Percentiles rank a stretch among this genome's conserved stretches.
These are phyloP conservation scores for Scrobipalpa atriplicella DNA, from an alignment of 2,888 invertebrate genomes.

Conservation along the genomic window DNA sequence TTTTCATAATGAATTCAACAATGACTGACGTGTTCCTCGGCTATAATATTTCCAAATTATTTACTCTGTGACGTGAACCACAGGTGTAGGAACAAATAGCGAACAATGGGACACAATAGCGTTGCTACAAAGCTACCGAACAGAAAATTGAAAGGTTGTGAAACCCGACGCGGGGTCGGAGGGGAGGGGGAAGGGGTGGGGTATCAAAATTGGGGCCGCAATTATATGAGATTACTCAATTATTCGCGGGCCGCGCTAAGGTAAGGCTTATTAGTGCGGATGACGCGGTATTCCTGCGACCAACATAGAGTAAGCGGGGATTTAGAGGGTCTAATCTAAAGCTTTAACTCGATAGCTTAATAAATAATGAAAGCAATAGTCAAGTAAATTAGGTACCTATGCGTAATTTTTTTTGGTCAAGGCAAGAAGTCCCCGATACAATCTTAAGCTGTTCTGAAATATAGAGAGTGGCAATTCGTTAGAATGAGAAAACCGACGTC, in stretches of 20 bases:
- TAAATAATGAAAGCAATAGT: too few relatives aligned
- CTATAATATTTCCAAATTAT: slow-evolving; percentile 60
- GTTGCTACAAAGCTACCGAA: slow-evolving; percentile 28
- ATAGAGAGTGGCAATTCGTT: too few relatives aligned
- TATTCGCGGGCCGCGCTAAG: slow-evolving; percentile 51
- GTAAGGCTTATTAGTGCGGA: slow-evolving; percentile 72
- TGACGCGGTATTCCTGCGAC: slow-evolving; percentile 63
- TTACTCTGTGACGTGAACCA: slow-evolving; percentile 39
- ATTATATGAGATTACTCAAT: slow-evolving; percentile 64
- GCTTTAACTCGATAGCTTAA: too few relatives aligned
- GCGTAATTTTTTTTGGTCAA: too few relatives aligned
- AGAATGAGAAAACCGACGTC: too few relatives aligned
- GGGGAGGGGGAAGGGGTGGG: slow-evolving; percentile 30
- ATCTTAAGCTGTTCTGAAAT: too few relatives aligned
- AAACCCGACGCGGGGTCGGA: slow-evolving; percentile 39
- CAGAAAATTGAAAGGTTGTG: slow-evolving; percentile 42
- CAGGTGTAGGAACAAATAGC: slow-evolving; percentile 36
- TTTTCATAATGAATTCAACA: slow-evolving; percentile 53
- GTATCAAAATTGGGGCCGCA: slow-evolving; percentile 40
- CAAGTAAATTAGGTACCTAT: too few relatives aligned
- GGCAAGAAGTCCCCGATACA: too few relatives aligned
- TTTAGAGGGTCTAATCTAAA: slow-evolving; percentile 16
- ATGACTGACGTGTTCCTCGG: slow-evolving; percentile 39
- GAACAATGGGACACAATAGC: slow-evolving; percentile 31
- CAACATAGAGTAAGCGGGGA: slow-evolving; percentile 32